Percentiles rank a stretch among this genome's conserved stretches.
Evolutionary conservation across 2,797 vertebrate species (phyloP).

Genomic region (Streptopelia turtur): DNA sequence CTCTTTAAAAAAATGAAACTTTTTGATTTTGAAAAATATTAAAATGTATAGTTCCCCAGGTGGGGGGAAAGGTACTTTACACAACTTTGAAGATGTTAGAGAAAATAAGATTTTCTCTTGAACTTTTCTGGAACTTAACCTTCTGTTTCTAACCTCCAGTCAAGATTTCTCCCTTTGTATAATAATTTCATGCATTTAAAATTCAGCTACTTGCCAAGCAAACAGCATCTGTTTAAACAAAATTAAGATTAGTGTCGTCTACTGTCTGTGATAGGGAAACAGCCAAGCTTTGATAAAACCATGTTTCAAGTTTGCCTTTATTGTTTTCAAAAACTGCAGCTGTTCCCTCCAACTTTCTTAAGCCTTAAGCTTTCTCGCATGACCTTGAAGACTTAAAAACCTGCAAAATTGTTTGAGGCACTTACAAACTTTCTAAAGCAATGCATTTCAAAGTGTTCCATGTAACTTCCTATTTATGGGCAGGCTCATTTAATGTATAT

Average conservation of each 20-base stretch:
- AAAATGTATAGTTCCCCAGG: neutral
- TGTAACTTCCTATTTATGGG: neutral
- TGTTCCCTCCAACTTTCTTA: conserved; percentile 23
- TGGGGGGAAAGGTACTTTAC: neutral
- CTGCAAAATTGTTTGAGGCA: neutral
- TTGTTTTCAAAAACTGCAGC: conserved; percentile 42
- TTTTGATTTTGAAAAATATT: neutral
- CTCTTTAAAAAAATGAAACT: neutral
- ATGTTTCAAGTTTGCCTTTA: conserved; percentile 14
- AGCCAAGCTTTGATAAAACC: conserved; percentile 35
- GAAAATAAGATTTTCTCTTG: neutral
- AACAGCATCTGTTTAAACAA: conserved; percentile 54
- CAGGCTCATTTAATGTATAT: neutral
- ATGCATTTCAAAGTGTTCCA: neutral
- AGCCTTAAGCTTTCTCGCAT: neutral
- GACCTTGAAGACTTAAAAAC: neutral
- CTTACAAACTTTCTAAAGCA: conserved; percentile 15
- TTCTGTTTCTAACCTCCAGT: conserved; percentile 7
- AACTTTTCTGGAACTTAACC: neutral
- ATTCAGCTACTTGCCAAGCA: conserved; percentile 26
- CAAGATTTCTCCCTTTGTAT: neutral
- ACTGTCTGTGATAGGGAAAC: conserved; percentile 2
- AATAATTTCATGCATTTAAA: conserved; percentile 2
- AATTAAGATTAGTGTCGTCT: conserved; percentile 36
- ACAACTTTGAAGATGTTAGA: neutral